phyloP scores from a whole-genome alignment of 2,888 invertebrate genomes.

The Drosophila ustulata region DNA sequence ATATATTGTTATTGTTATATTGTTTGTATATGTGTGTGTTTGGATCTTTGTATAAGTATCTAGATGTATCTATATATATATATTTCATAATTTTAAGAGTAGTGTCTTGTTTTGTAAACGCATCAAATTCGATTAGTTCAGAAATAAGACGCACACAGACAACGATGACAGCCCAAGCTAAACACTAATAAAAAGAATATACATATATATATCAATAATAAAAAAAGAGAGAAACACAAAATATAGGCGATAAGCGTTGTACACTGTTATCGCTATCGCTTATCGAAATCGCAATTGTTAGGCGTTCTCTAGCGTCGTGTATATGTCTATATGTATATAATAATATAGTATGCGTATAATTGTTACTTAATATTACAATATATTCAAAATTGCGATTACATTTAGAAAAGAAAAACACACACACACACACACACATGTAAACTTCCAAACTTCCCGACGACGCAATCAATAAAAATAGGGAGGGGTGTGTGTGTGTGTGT shows the following conservation, averaged over 20 bases:
- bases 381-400: conserved; percentile 23
- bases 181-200: conserved; percentile 4
- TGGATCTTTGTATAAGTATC: conserved; percentile 9
- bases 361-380: conserved; percentile 20
- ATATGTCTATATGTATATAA: conserved; percentile 2
- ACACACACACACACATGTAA: neutral
- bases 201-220: conserved; percentile 2
- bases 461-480: conserved; percentile 1
- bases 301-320: conserved; percentile 11
- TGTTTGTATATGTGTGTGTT: conserved; percentile 4
- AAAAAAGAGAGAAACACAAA: neutral
- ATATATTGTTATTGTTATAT: conserved; percentile 21
- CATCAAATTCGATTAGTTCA: conserved; percentile 13
- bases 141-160: conserved; percentile 11
- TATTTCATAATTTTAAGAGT: conserved; percentile 5
- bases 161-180: conserved; percentile 20
- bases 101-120: conserved; percentile 25
- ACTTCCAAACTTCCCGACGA: conserved; percentile 4
- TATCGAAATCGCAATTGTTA: conserved; percentile 22
- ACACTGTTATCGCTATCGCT: conserved; percentile 1
- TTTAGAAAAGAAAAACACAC: conserved; percentile 14
- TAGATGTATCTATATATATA: conserved; percentile 52
- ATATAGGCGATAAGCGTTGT: neutral
- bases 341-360: conserved; percentile 15
- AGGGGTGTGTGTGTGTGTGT: neutral